phyloP scores from a whole-genome alignment of 2,888 invertebrate genomes.

The Girardia tigrina region DNA sequence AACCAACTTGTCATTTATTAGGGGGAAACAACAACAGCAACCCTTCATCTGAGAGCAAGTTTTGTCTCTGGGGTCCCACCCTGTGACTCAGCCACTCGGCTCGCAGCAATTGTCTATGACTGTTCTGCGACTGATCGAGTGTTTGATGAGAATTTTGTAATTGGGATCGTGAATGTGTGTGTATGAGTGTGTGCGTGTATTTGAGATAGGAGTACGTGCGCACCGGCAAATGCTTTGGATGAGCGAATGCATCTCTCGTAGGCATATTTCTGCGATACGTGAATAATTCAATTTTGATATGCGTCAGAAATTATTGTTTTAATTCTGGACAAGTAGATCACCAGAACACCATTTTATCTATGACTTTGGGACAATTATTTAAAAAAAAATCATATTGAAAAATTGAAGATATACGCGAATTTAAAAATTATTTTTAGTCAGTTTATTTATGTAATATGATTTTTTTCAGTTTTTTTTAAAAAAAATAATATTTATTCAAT shows the following conservation, averaged over 20 bases:
- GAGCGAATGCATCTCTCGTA: too few species aligned
- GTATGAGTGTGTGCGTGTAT: background rate
- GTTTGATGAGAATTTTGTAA: background rate
- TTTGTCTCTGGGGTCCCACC: constrained; percentile 13
- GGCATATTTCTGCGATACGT: background rate
- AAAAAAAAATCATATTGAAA: too few species aligned
- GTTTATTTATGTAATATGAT: too few species aligned
- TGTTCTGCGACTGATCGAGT: background rate
- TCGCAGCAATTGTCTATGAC: background rate
- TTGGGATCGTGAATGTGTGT: too few species aligned
- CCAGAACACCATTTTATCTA: constrained; percentile 6
- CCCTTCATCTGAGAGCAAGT: constrained; percentile 8
- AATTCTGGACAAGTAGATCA: background rate
- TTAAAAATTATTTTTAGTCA: too few species aligned
- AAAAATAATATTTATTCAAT: too few species aligned
- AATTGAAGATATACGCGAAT: too few species aligned
- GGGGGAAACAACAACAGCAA: too few species aligned
- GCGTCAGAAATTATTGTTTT: constrained; percentile 23
- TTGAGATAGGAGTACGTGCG: background rate
- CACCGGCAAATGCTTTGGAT: background rate
- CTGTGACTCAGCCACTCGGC: background rate
- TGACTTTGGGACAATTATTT: background rate
- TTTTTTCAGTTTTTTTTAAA: too few species aligned
- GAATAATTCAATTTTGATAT: constrained; percentile 19
- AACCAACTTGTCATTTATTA: constrained; percentile 9